Conservation (phyloP, 1,140 invertebrate species). For the Agrypnia vestita region DNA sequence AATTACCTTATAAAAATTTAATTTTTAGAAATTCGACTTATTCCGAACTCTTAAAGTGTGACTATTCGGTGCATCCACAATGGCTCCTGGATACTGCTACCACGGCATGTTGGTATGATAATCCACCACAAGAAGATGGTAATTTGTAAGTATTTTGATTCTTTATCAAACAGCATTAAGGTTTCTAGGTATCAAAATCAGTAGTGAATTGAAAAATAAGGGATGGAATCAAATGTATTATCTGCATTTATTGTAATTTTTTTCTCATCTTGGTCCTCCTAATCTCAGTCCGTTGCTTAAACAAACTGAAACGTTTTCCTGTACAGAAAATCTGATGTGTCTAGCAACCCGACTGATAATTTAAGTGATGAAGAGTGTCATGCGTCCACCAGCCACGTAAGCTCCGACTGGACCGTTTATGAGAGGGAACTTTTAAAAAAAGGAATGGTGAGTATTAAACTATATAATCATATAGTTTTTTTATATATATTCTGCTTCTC, state of each 20-base stretch:
- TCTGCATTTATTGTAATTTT: no score
- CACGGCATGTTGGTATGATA: conserved; percentile 70
- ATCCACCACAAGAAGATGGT: conserved; percentile 55
- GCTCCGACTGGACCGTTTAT: conserved; percentile 69
- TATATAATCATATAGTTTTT: no score
- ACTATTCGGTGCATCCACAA: conserved; percentile 77
- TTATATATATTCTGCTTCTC: no score
- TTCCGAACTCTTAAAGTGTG: conserved; percentile 70
- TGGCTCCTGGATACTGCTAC: conserved; percentile 78
- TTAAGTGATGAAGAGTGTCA: conserved; percentile 54
- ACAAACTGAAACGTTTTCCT: neutral
- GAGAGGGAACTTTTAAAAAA: conserved; percentile 76
- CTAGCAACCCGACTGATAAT: conserved; percentile 9
- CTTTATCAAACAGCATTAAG: neutral
- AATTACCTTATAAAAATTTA: neutral
- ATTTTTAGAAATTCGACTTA: conserved; percentile 62
- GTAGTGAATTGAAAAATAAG: neutral
- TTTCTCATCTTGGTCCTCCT: no score
- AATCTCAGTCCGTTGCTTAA: no score
- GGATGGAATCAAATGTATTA: no score
- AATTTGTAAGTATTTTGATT: conserved; percentile 47
- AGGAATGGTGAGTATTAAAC: conserved; percentile 72
- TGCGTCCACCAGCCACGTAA: conserved; percentile 41
- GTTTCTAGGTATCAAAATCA: conserved; percentile 24
- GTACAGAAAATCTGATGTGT: conserved; percentile 42